Evolutionary conservation across 1,140 invertebrate genomes (phyloP), one percentile per base, ranked within the genome.

Genomic region (Solenopsis fugax): DNA sequence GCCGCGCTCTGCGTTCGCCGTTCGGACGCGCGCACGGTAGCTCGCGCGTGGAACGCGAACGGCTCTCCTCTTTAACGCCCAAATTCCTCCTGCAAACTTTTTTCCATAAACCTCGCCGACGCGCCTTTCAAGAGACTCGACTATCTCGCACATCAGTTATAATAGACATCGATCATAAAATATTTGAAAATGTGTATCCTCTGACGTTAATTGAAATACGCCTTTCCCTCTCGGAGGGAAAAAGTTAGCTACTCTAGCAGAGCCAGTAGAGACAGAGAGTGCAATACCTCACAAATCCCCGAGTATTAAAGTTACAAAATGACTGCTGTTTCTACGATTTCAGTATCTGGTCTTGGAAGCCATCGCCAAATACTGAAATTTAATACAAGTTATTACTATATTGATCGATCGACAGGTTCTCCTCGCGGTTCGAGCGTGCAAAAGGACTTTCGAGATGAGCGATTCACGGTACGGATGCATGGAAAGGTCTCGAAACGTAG

Each of bases 401-500:
- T 82, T 37, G 84, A 86, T 78, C 73, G 52, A 58, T 64, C 62
- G 64, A 64, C n/a, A 45, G 76, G n/a, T 77, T 72, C 56, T 82
- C 24, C 62, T 72, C 12, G 50, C 37, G 58, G 56, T 16, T 64
- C 73, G 13, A n/a, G 54, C 60, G 41, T 45, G 62, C 34, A 34
- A 58, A 58, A 80, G 58, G 64, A 86, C 60, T 58, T 80, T 52
- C 7, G 24, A 67, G 58, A 86, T 41, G 76, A 80, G 62, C 45
- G 85, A 86, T 62, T 58, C 64, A 82, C 21, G 29, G 45, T 62
- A 13, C 48, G 87, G 45, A 82, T 64, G 54, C 80, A 67, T 16
- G 72, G 85, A 85, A 85, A 80, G 65, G 64, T 64, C 54, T 65
- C 77, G 73, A 64, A 58, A 73, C 58, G 76, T 71, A 48, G 87